Conservation (phyloP, 2,113 vertebrate species). For the Ochotona princeps region DNA sequence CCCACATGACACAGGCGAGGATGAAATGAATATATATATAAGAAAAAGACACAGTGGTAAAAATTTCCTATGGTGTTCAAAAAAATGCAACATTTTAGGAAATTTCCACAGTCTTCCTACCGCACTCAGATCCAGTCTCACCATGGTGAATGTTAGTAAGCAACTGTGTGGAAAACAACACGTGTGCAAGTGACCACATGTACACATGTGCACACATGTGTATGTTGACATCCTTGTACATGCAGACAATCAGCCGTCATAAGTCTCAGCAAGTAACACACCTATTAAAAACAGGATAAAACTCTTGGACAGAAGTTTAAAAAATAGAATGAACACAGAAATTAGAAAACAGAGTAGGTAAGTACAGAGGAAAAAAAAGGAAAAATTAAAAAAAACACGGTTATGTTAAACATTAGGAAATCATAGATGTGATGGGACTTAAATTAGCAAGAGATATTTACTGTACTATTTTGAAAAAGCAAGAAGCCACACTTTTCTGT, state of each 20-base stretch:
- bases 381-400: slow-evolving; percentile 5
- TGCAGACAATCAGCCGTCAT: neutral
- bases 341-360: neutral
- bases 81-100: slow-evolving; percentile 10
- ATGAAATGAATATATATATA: neutral
- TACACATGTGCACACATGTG: neutral
- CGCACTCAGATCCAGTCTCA: slow-evolving; percentile 25
- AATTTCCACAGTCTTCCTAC: neutral
- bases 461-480: slow-evolving; percentile 40
- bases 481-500: neutral
- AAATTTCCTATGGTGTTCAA: neutral
- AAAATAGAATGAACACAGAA: neutral
- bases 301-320: neutral
- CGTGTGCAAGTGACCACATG: neutral
- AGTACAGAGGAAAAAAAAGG: neutral
- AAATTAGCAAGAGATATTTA: slow-evolving; percentile 34
- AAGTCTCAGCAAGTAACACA: slow-evolving; percentile 32
- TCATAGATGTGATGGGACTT: neutral
- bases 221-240: neutral
- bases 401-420: slow-evolving; percentile 27
- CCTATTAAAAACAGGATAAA: neutral
- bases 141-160: neutral
- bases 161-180: neutral
- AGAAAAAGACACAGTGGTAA: neutral
- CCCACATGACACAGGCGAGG: neutral